Evolutionary conservation across 2,888 invertebrate species (phyloP).

Genomic region (Microctonus brassicae): DNA sequence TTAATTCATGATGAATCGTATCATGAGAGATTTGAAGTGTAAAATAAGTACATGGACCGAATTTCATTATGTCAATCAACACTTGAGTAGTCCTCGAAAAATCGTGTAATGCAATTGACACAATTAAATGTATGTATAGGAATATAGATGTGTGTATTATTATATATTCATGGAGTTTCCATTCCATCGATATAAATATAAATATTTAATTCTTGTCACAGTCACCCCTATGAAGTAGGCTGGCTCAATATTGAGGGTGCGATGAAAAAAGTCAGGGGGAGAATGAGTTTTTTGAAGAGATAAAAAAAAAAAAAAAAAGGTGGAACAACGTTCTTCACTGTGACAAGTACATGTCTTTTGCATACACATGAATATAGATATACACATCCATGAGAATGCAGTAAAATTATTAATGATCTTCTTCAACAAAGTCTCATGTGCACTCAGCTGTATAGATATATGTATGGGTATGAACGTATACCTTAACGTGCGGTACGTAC

Average conservation of each 20-base stretch:
- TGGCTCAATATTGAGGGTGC: background rate
- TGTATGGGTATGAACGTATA: background rate
- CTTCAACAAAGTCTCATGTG: constrained; percentile 12
- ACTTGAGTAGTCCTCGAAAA: too few relatives aligned
- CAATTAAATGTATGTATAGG: too few relatives aligned
- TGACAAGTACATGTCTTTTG: background rate
- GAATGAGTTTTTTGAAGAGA: background rate
- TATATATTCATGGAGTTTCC: background rate
- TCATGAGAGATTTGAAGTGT: too few relatives aligned
- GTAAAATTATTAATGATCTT: constrained; percentile 28
- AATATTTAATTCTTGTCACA: background rate
- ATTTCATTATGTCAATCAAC: too few relatives aligned
- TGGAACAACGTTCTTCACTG: background rate
- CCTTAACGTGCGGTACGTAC: too few relatives aligned
- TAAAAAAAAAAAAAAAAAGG: background rate
- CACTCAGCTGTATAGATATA: background rate
- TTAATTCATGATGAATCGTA: too few relatives aligned
- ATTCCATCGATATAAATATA: background rate
- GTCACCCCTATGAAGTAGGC: background rate
- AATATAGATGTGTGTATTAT: too few relatives aligned
- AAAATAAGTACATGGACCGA: too few relatives aligned
- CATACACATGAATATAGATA: background rate
- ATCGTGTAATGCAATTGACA: too few relatives aligned
- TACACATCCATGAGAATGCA: background rate
- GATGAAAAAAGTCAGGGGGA: background rate